phyloP scores from a whole-genome alignment of 2,888 invertebrate species.

The Steinernema carpocapsae region DNA sequence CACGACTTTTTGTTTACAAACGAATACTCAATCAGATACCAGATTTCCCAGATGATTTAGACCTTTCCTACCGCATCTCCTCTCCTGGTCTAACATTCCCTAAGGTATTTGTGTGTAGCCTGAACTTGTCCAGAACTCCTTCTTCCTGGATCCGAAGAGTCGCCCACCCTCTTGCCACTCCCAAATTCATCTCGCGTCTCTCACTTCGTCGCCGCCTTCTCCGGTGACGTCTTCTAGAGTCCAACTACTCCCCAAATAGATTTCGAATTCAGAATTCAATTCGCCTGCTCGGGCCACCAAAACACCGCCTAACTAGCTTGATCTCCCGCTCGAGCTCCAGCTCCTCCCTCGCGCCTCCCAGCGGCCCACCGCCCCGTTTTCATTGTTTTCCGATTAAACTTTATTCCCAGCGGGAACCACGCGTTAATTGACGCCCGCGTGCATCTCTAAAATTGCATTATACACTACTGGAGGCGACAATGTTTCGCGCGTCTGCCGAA shows the following conservation, averaged over 20 bases:
- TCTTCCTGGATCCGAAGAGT: no score
- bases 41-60: no score
- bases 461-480: neutral
- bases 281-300: neutral
- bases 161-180: no score
- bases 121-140: no score
- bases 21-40: no score
- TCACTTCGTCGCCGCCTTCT: no score
- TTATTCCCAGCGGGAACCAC: constrained; percentile 2
- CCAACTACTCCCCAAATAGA: neutral
- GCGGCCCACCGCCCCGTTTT: constrained; percentile 1
- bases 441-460: constrained; percentile 18
- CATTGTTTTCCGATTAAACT: constrained; percentile 33
- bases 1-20: no score
- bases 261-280: constrained; percentile 9
- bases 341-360: neutral
- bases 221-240: no score
- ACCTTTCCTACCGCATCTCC: no score
- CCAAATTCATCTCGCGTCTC: no score
- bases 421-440: constrained; percentile 26
- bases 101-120: no score
- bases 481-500: neutral
- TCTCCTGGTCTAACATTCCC: no score
- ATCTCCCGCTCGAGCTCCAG: neutral
- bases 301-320: neutral